A percentile compares a stretch with the other conserved stretches of the same genome.
Conservation (phyloP, 2,113 vertebrate species). For the Percina caprodes region DNA sequence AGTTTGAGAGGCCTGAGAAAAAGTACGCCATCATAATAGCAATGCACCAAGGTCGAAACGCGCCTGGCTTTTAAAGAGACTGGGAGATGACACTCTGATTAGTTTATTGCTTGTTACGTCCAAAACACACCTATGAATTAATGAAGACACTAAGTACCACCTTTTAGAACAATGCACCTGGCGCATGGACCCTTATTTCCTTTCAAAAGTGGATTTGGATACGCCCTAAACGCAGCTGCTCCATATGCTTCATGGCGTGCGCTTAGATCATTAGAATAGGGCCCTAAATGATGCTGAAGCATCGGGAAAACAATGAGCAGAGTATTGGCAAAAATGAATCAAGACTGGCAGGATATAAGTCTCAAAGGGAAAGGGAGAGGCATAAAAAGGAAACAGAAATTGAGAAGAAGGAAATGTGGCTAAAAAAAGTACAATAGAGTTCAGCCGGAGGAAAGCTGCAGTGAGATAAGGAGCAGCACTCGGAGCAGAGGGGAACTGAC, state of each 20-base stretch:
- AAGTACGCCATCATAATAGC: neutral
- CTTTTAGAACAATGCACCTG: no score
- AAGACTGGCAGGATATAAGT: constrained; percentile 11
- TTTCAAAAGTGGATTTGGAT: no score
- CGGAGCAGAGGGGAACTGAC: constrained; percentile 34
- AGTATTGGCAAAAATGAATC: neutral
- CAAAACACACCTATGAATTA: no score
- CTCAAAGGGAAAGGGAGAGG: constrained; percentile 9
- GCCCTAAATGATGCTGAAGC: constrained; percentile 5
- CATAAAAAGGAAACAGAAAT: neutral
- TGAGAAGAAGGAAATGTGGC: constrained; percentile 2
- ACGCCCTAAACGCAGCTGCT: no score
- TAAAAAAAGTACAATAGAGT: neutral
- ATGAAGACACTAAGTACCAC: no score
- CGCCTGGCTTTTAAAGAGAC: no score
- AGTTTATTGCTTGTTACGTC: no score
- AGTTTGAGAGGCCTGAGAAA: neutral
- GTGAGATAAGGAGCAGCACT: constrained; percentile 28
- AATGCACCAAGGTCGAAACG: no score
- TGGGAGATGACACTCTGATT: no score
- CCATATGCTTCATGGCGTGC: no score
- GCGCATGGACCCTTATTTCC: no score
- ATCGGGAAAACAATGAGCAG: neutral
- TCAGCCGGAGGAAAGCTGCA: constrained; percentile 29
- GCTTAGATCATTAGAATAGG: no score